Percentiles rank a stretch among this genome's conserved stretches.
Evolutionary conservation across 2,888 invertebrate species (phyloP).

Genomic region (Leptopilina drosophilae): DNA sequence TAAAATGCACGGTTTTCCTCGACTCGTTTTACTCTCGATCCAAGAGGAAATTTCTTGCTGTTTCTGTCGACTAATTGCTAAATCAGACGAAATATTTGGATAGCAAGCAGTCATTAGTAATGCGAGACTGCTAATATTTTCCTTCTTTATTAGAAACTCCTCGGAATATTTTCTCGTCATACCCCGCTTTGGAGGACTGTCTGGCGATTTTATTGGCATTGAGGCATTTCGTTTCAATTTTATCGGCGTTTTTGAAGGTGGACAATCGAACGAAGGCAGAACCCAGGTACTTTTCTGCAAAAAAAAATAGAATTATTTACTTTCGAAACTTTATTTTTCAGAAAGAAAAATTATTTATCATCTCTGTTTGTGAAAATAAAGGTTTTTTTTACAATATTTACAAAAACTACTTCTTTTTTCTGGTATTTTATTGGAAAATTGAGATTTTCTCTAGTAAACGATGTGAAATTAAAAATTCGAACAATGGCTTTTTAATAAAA

Average conservation of each 20-base stretch:
- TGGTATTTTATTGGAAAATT: too few species aligned
- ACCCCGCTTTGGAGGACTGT: constrained; percentile 12
- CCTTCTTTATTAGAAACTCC: constrained; percentile 48
- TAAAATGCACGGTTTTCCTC: constrained; percentile 74
- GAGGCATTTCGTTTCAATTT: constrained; percentile 15
- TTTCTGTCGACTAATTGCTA: constrained; percentile 71
- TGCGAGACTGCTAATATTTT: constrained; percentile 60
- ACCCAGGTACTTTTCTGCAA: constrained; percentile 22
- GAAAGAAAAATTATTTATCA: background rate
- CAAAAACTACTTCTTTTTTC: too few species aligned
- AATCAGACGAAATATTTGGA: constrained; percentile 65
- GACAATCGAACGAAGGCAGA: constrained; percentile 19
- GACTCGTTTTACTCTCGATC: constrained; percentile 60
- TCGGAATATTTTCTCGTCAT: background rate
- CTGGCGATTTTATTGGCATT: background rate
- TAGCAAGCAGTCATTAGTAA: constrained; percentile 66
- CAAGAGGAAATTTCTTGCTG: constrained; percentile 71
- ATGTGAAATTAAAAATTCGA: too few species aligned
- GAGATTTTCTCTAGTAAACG: too few species aligned
- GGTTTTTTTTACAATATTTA: too few species aligned
- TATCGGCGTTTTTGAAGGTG: constrained; percentile 9
- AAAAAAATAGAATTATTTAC: background rate
- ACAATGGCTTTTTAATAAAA: too few species aligned
- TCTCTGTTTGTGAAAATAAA: too few species aligned
- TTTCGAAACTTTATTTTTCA: background rate